Conservation (phyloP, 1,140 invertebrate species). For the Lepidurus couesii region DNA sequence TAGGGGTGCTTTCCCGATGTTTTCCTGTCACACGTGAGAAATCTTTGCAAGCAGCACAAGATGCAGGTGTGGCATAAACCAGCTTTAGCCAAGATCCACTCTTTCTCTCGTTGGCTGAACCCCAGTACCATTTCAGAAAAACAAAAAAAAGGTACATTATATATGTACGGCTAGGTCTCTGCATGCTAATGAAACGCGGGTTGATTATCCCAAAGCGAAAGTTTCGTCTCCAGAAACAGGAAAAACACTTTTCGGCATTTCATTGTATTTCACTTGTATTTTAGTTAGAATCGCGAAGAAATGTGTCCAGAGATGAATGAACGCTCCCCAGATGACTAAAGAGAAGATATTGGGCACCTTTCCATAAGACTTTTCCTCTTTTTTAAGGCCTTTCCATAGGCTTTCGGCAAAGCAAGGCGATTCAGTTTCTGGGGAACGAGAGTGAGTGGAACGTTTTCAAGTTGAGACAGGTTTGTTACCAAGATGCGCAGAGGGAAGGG, state of each 20-base stretch:
- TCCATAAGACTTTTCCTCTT: neutral
- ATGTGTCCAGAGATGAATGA: neutral
- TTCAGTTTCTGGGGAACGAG: neutral
- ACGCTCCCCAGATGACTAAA: too few relatives aligned
- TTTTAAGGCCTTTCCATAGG: neutral
- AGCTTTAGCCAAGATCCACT: neutral
- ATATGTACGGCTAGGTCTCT: neutral
- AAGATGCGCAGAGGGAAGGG: neutral
- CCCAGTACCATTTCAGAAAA: neutral
- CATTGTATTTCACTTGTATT: neutral
- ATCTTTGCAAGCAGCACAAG: too few relatives aligned
- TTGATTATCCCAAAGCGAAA: constrained; percentile 1
- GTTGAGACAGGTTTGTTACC: neutral
- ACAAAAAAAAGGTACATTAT: neutral
- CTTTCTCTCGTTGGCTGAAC: neutral
- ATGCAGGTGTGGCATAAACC: neutral
- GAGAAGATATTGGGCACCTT: too few relatives aligned
- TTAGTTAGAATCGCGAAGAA: neutral
- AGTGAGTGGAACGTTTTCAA: neutral
- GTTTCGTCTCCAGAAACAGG: neutral
- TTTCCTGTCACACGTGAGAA: neutral
- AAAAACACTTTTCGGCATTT: neutral
- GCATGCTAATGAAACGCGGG: constrained; percentile 3
- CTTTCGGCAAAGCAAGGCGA: neutral
- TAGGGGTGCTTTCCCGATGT: neutral